These are phyloP conservation scores for Galemys pyrenaicus DNA, from an alignment of 2,113 vertebrate genomes.

Conservation along the genomic window DNA sequence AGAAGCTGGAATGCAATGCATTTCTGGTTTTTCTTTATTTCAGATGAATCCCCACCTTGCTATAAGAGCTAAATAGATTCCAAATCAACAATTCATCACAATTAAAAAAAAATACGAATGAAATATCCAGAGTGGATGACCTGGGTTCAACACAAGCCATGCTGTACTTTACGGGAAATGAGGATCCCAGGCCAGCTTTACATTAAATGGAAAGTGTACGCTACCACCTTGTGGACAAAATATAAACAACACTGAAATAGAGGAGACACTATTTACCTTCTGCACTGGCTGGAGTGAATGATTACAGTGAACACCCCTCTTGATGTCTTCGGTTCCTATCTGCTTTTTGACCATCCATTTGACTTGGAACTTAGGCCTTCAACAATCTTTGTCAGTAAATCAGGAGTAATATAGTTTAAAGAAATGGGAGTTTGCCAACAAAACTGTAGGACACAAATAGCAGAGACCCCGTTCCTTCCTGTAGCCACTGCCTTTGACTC, in stretches of 20 bases:
- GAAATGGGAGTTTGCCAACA: not conserved
- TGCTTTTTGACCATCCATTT: not conserved
- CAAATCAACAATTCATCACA: constrained; percentile 72
- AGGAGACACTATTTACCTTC: not conserved
- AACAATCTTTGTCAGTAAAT: not conserved
- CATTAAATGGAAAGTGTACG: constrained; percentile 74
- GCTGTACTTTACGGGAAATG: constrained; percentile 38
- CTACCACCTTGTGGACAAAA: constrained; percentile 86
- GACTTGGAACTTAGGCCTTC: not conserved
- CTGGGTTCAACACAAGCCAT: not conserved
- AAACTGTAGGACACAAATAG: not conserved
- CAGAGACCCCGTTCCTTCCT: not conserved
- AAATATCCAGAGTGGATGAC: constrained; percentile 48
- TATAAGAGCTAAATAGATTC: constrained; percentile 49
- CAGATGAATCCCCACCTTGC: constrained; percentile 62
- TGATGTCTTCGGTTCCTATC: not conserved
- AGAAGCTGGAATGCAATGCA: constrained; percentile 56
- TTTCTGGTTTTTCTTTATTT: constrained; percentile 71
- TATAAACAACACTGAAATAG: constrained; percentile 55
- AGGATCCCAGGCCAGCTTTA: constrained; percentile 28
- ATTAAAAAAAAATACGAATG: constrained; percentile 22
- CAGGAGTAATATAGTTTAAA: not conserved
- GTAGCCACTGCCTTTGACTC: not conserved
- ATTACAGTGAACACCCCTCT: not conserved
- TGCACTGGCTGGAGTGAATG: not conserved